Percentiles rank a stretch among this genome's conserved stretches.
Conservation (phyloP, 2,113 vertebrate species). For the Seriola rivoliana region DNA sequence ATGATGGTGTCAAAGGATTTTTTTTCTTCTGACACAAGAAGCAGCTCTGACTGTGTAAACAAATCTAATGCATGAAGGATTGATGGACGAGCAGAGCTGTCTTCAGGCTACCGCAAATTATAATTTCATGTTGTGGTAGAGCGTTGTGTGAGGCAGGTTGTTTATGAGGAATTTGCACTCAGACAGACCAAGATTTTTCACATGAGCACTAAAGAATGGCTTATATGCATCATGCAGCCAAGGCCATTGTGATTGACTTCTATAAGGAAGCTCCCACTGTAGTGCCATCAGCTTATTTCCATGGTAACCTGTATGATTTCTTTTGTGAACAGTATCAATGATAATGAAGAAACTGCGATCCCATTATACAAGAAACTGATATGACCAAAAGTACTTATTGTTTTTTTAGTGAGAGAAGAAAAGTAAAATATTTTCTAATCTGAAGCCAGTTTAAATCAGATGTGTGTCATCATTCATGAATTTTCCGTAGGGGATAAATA, state of each 20-base stretch:
- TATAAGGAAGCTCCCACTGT: neutral
- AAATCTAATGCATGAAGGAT: neutral
- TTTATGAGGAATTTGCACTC: neutral
- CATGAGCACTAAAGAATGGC: neutral
- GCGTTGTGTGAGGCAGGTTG: neutral
- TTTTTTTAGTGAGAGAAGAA: neutral
- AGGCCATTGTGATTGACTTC: conserved; percentile 5
- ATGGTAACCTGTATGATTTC: conserved; percentile 23
- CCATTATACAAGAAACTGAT: neutral
- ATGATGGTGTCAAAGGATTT: neutral
- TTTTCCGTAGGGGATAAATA: too few species aligned
- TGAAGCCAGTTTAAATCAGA: too few species aligned
- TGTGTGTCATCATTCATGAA: too few species aligned
- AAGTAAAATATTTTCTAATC: neutral
- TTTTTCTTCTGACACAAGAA: neutral
- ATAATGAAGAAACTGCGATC: neutral
- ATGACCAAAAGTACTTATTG: neutral
- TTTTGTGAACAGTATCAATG: neutral
- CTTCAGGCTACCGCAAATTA: neutral
- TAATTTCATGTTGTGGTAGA: neutral
- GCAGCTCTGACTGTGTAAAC: neutral
- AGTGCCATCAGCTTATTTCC: conserved; percentile 39
- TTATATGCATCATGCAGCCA: neutral
- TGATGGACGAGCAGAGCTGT: neutral
- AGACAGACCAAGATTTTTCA: neutral